Base-by-base conservation (phyloP, 2,888 invertebrate species). In the Zygothrica quintamaculata region DNA sequence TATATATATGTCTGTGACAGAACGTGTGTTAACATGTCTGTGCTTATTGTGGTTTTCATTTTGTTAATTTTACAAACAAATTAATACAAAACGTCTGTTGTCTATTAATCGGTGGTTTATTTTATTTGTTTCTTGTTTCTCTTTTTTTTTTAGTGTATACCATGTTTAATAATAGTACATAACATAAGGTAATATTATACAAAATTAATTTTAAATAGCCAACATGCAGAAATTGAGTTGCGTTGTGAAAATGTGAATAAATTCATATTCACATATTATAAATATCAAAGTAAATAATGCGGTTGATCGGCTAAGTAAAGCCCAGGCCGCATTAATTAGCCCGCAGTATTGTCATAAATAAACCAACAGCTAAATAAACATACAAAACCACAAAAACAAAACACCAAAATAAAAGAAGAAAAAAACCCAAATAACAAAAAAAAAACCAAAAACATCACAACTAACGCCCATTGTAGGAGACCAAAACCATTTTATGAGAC, bases 1-100 rank as follows among this genome's bases (percentile, higher is more conserved):
- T 26, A 73, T 50, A 44, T 37, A 15, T 48, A 46, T 52, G 29
- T 73, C 48, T 47, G 73, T 43, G 37, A 47, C 46, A 37, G 5
- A 29, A 18, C 43, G 42, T 52, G 58, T 44, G 58, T 34, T 79
- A 77, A 82, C 77, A 73, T 71, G 80, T 80, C 80, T 74, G 40
- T 18, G 36, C 36, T 61, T 53, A 39, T 67, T 74, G 67, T 40
- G 46, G 51, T 70, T 69, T 22, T 66, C 13, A 42, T 40, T 66
- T 48, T 40, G n/a, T 15, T 29, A 75, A 65, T 65, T 46, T 40
- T 33, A 60, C 16, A 67, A 40, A 52, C 34, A 42, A 43, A 53
- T 53, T 47, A 62, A 58, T 25, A 37, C 22, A 8, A 55, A 69
- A 36, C 15, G 34, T 55, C 37, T 15, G 43, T 11, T 29, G 43